These are phyloP conservation scores for Tricholaema leucomelas DNA, from an alignment of 2,113 vertebrate genomes.

Conservation along the genomic window DNA sequence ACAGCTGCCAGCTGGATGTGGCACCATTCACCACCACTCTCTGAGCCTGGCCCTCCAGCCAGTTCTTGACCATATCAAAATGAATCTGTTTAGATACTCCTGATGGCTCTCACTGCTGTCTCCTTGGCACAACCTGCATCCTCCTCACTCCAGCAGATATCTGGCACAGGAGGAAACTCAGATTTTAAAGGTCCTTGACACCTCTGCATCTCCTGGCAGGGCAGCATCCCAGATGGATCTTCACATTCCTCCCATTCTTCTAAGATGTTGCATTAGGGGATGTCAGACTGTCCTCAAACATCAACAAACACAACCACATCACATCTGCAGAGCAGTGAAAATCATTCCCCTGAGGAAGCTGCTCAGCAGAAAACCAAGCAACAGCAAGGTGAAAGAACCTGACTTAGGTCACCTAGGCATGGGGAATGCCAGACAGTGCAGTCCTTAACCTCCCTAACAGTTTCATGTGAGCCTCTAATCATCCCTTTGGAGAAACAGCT, in stretches of 20 bases:
- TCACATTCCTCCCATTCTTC: neutral
- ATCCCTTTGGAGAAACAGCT: neutral
- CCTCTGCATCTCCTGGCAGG: neutral
- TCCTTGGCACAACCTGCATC: neutral
- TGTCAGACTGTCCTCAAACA: neutral
- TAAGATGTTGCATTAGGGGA: neutral
- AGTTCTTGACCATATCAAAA: too few relatives aligned
- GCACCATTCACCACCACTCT: too few relatives aligned
- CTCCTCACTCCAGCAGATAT: neutral
- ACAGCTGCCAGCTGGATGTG: too few relatives aligned
- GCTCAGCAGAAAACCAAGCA: constrained; percentile 9
- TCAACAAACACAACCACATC: neutral
- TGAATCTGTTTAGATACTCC: too few relatives aligned
- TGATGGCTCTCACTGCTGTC: rapidly evolving
- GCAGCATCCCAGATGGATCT: neutral
- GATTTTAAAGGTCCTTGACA: neutral
- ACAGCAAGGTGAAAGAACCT: neutral
- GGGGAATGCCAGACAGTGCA: neutral
- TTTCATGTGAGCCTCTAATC: neutral
- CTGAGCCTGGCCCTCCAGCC: too few relatives aligned
- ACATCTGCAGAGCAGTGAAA: neutral
- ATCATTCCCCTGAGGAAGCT: neutral
- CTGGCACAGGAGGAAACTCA: neutral
- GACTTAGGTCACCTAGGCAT: neutral
- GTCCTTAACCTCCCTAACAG: neutral